Base-by-base conservation (phyloP, 2,888 invertebrate genomes). In the Emmelina monodactyla region DNA sequence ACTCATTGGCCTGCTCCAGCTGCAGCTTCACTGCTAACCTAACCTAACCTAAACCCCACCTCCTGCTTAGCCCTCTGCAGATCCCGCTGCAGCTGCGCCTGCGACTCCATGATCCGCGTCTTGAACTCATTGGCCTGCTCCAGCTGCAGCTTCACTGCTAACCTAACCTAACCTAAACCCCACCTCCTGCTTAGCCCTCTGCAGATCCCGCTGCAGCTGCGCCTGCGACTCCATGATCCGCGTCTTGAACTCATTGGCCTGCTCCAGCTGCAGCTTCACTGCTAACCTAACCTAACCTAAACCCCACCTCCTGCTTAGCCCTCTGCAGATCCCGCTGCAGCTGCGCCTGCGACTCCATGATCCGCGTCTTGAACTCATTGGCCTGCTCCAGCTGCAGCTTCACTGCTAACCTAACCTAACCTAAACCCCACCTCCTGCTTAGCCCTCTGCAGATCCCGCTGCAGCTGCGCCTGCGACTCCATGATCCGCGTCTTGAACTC, bases 41-140 rank as follows among this genome's bases (percentile, higher is more conserved):
- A n/a, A 19, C 5, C 19, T 6, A 19, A 19, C 5, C 19, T 9
- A 6, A 7, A 9, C 25, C 54, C 43, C 5, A 78, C 80, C 63
- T 97, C 97, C 54, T 89, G 90, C 53, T 89, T 90, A 1, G 94
- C 91, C 22, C 89, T 80, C 73, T 92, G 92, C 40, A 98, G 60
- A 46, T 98, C 95, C 35, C 92, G 82, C 64, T 97, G 95, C 39
- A 97, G 76, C 55, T 90, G 89, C 1, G 90, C 87, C 46, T 75
- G 72, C 3, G 91, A 88, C 61, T 94, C 92, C 88, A 97, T 93
- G 46, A 97, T 96, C 78, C 92, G 92, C 1, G 87, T 73, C 66
- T 98, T 97, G 68, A 97, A 97, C 75, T 97, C 97, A 52, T 92
- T 84, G 37, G 97, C 81, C 64, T 97, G 96, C 50, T 97, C 96